phyloP scores from a whole-genome alignment of 2,888 invertebrate species.

The Smittia sp. region DNA sequence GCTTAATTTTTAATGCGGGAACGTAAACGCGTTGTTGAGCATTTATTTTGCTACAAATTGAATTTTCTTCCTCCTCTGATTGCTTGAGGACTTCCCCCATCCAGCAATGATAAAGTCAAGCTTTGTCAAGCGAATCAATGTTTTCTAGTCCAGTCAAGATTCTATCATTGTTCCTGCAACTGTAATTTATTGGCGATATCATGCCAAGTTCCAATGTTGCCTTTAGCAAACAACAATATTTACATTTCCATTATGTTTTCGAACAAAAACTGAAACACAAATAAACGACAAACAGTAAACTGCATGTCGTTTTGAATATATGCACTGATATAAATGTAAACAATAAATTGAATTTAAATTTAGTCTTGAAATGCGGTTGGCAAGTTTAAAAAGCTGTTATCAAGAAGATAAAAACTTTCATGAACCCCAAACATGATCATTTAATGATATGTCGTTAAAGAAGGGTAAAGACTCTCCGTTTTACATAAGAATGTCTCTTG shows the following conservation, averaged over 20 bases:
- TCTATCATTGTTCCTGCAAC: not conserved
- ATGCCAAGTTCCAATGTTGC: not conserved
- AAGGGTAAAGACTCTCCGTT: not conserved
- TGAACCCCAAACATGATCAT: not conserved
- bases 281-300: slow-evolving; percentile 6
- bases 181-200: not conserved
- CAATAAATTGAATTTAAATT: not conserved
- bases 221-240: slow-evolving; percentile 16
- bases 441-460: not conserved
- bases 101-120: not conserved
- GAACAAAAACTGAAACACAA: slow-evolving; percentile 1
- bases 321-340: slow-evolving; percentile 10
- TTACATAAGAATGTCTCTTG: slow-evolving; percentile 16
- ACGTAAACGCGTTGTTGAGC: slow-evolving; percentile 36
- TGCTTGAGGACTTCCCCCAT: not conserved
- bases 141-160: slow-evolving; percentile 3
- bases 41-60: slow-evolving; percentile 36
- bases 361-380: not conserved
- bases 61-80: slow-evolving; percentile 24
- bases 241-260: slow-evolving; percentile 22
- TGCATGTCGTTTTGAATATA: not conserved
- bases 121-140: not conserved
- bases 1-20: slow-evolving; percentile 41
- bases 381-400: not conserved
- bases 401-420: not conserved